Conservation (phyloP, 2,888 invertebrate species). For the Trichacis sp. region DNA sequence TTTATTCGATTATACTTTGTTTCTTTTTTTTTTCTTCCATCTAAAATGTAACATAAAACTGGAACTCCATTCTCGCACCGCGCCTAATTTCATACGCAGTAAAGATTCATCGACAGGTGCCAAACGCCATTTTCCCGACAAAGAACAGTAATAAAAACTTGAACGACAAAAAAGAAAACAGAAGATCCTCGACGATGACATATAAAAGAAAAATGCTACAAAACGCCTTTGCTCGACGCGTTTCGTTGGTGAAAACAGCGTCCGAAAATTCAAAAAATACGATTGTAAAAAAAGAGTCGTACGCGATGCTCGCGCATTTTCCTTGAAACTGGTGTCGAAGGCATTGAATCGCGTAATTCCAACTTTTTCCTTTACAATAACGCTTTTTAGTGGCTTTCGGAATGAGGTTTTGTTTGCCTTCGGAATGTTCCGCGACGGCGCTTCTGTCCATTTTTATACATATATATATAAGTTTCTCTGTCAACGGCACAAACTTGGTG, state of each 20-base stretch:
- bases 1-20: constrained; percentile 54
- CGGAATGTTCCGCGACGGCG: constrained; percentile 17
- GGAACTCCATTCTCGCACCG: constrained; percentile 39
- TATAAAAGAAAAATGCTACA: neutral
- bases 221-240: neutral
- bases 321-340: constrained; percentile 37
- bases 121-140: constrained; percentile 21
- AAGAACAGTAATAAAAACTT: constrained; percentile 5
- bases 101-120: constrained; percentile 30
- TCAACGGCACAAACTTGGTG: constrained; percentile 11
- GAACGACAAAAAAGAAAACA: constrained; percentile 12
- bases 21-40: constrained; percentile 43
- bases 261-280: constrained; percentile 2
- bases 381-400: constrained; percentile 31
- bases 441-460: constrained; percentile 22
- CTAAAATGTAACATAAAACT: constrained; percentile 47
- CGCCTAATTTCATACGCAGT: constrained; percentile 29
- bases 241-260: neutral
- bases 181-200: neutral
- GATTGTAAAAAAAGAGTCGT: constrained; percentile 16
- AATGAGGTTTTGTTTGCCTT: constrained; percentile 29
- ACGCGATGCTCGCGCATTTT: constrained; percentile 26
- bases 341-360: constrained; percentile 34
- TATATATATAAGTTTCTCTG: constrained; percentile 32
- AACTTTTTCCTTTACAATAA: constrained; percentile 31